Evolutionary conservation across 2,888 invertebrate species (phyloP).

Genomic region (Bellardia pandia): DNA sequence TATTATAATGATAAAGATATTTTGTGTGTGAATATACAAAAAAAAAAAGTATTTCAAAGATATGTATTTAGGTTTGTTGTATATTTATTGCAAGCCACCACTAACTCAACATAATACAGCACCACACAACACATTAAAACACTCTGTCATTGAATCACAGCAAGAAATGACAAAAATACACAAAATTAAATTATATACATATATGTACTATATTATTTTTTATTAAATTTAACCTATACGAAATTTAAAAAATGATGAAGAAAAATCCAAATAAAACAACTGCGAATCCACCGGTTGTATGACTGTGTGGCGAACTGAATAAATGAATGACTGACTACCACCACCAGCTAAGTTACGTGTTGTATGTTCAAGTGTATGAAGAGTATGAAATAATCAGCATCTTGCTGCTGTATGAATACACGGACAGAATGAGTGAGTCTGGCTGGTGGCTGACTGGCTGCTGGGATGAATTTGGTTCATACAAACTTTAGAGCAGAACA

Average conservation of each 20-base stretch:
- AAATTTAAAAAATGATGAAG: conserved; percentile 21
- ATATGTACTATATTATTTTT: conserved; percentile 10
- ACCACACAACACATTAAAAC: conserved; percentile 3
- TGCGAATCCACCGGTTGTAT: conserved; percentile 41
- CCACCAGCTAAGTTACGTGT: conserved; percentile 51
- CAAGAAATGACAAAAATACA: conserved; percentile 1
- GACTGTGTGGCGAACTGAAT: neutral
- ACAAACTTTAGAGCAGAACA: neutral
- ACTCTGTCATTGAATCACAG: conserved; percentile 35
- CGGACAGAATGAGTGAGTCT: conserved; percentile 17
- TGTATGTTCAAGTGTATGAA: conserved; percentile 31
- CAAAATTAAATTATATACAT: conserved; percentile 12
- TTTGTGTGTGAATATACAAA: neutral
- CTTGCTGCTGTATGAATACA: conserved; percentile 25
- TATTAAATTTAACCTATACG: conserved; percentile 38
- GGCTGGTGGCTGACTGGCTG: neutral
- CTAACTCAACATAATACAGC: neutral
- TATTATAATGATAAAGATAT: too few relatives aligned
- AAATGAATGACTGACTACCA: conserved; percentile 35
- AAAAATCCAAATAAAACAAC: neutral
- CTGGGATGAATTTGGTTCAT: conserved; percentile 1
- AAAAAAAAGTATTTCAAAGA: conserved; percentile 18
- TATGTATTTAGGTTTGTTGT: neutral
- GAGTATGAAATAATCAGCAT: conserved; percentile 58
- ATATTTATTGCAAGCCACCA: conserved; percentile 47